These are phyloP conservation scores for Nycteola revayana DNA, from an alignment of 2,888 invertebrate genomes.

Conservation along the genomic window DNA sequence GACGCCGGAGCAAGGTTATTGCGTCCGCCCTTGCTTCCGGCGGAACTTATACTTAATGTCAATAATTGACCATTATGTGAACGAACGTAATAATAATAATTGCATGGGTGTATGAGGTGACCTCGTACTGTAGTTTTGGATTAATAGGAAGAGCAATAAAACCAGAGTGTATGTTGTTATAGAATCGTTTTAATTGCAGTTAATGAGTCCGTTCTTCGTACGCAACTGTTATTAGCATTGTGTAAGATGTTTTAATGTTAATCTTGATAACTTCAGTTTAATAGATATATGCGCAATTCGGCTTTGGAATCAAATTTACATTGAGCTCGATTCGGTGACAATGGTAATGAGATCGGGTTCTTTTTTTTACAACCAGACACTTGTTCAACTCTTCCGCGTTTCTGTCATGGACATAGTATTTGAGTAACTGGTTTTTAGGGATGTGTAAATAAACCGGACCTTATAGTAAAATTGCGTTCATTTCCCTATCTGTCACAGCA, in stretches of 20 bases:
- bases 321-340: conserved; percentile 15
- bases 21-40: conserved; percentile 49
- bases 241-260: conserved; percentile 18
- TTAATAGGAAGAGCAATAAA: conserved; percentile 39
- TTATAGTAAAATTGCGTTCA: too few relatives aligned
- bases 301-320: conserved; percentile 7
- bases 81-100: neutral
- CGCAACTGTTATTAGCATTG: conserved; percentile 16
- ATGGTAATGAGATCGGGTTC: conserved; percentile 37
- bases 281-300: conserved; percentile 6
- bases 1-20: conserved; percentile 47
- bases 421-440: conserved; percentile 2
- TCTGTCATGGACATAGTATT: conserved; percentile 12
- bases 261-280: conserved; percentile 11
- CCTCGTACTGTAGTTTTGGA: conserved; percentile 41
- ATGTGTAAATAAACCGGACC: too few relatives aligned
- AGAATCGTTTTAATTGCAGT: conserved; percentile 30
- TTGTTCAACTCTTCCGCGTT: conserved; percentile 34
- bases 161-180: conserved; percentile 17
- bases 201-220: conserved; percentile 24
- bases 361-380: conserved; percentile 26
- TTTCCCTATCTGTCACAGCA: too few relatives aligned
- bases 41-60: conserved; percentile 37
- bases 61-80: conserved; percentile 31
- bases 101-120: conserved; percentile 24